phyloP scores from a whole-genome alignment of 2,888 invertebrate genomes.

The Agapostemon virescens region DNA sequence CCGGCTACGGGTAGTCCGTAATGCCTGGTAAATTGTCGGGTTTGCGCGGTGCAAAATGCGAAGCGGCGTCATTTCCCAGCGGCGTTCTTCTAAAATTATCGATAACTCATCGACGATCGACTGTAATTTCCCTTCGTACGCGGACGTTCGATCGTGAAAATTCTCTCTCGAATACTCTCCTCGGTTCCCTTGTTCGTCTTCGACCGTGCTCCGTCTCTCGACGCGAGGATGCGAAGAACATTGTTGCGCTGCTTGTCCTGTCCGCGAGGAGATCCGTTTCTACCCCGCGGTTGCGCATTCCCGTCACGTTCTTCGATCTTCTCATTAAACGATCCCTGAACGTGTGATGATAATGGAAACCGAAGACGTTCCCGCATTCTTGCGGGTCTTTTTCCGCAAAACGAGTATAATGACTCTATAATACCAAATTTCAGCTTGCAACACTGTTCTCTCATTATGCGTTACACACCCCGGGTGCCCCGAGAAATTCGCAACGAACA shows the following conservation, averaged over 20 bases:
- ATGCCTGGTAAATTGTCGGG: conserved; percentile 72
- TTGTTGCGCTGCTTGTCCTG: conserved; percentile 32
- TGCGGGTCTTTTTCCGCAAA: conserved; percentile 7
- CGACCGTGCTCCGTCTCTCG: conserved; percentile 19
- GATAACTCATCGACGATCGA: conserved; percentile 77
- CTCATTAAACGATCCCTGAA: conserved; percentile 42
- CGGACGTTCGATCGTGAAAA: conserved; percentile 48
- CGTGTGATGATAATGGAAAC: conserved; percentile 41
- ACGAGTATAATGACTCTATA: conserved; percentile 19
- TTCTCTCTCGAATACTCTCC: conserved; percentile 8
- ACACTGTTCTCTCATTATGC: conserved; percentile 13
- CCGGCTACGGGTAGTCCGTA: conserved; percentile 54
- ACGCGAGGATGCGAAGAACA: conserved; percentile 35
- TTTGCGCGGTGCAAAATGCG: conserved; percentile 61
- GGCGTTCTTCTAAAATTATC: conserved; percentile 75
- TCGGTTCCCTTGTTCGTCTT: not conserved
- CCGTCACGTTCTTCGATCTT: conserved; percentile 31
- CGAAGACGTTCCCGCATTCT: conserved; percentile 12
- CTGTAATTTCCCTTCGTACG: conserved; percentile 69
- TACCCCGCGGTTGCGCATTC: conserved; percentile 36
- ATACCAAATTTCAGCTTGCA: conserved; percentile 6
- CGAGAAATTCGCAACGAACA: not conserved
- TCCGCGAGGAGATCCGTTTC: not conserved
- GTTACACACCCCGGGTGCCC: conserved; percentile 1
- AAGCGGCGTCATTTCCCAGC: conserved; percentile 66